phyloP scores from a whole-genome alignment of 1,140 invertebrate genomes.

The Bombus sibiricus region DNA sequence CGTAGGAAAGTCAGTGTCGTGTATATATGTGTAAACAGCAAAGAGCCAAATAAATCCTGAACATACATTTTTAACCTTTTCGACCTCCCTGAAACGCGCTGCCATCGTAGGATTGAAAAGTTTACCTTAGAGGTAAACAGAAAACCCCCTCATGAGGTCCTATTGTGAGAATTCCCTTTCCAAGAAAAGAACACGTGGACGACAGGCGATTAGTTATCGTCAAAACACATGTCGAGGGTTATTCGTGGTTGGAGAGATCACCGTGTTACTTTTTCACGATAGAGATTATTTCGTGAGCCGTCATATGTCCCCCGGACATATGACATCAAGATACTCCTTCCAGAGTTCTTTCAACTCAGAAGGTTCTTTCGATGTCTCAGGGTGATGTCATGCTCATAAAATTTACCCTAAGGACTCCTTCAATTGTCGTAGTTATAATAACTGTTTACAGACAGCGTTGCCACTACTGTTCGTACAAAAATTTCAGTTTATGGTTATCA shows the following conservation, averaged over 20 bases:
- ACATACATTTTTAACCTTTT: not conserved
- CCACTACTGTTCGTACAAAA: not conserved
- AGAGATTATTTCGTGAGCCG: not conserved
- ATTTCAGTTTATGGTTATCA: not conserved
- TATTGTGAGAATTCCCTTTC: not conserved
- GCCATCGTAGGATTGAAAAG: too few species aligned
- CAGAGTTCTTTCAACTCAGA: not conserved
- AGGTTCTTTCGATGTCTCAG: not conserved
- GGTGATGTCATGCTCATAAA: not conserved
- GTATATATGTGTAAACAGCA: not conserved
- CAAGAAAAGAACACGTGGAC: not conserved
- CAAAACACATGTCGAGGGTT: slow-evolving; percentile 9
- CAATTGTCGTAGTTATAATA: not conserved
- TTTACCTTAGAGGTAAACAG: slow-evolving; percentile 17
- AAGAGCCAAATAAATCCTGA: not conserved
- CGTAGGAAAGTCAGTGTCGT: not conserved
- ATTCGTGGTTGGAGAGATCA: not conserved
- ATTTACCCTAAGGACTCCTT: not conserved
- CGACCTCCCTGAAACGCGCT: not conserved
- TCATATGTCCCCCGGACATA: not conserved
- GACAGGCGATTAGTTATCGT: not conserved
- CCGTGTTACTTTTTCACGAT: not conserved
- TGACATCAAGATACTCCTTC: not conserved
- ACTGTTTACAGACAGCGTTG: not conserved
- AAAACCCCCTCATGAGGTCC: not conserved